phyloP scores from a whole-genome alignment of 2,113 vertebrate genomes.

The Acrocephalus arundinaceus region DNA sequence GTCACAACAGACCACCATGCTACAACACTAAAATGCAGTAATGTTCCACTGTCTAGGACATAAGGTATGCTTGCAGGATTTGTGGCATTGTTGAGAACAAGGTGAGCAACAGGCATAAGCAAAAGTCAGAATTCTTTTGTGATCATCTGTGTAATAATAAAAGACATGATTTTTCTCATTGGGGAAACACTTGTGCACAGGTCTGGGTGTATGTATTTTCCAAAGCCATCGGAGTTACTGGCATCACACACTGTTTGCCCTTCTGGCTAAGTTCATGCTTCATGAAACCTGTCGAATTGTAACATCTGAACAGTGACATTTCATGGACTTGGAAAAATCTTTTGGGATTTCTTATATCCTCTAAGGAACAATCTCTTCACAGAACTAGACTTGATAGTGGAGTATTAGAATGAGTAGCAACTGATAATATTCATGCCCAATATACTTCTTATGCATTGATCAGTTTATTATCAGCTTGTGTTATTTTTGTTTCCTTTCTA shows the following conservation, averaged over 20 bases:
- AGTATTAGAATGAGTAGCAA: not conserved
- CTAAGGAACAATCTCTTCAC: not conserved
- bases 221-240: not conserved
- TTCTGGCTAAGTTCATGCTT: not conserved
- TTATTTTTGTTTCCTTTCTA: not conserved
- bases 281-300: not conserved
- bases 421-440: not conserved
- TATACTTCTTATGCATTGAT: not conserved
- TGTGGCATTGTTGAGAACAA: not conserved
- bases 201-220: not conserved
- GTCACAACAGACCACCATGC: not conserved
- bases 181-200: not conserved
- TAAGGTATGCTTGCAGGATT: not conserved
- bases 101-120: not conserved
- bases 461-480: not conserved
- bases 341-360: not conserved
- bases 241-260: not conserved
- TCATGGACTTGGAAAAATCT: not conserved
- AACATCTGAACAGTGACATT: not conserved
- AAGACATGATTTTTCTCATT: not conserved
- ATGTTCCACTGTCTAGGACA: accelerated
- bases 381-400: not conserved
- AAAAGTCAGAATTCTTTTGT: not conserved
- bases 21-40: not conserved
- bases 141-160: not conserved